Evolutionary conservation across 2,797 vertebrate species (phyloP).

Genomic region (Galagoides demidoff): DNA sequence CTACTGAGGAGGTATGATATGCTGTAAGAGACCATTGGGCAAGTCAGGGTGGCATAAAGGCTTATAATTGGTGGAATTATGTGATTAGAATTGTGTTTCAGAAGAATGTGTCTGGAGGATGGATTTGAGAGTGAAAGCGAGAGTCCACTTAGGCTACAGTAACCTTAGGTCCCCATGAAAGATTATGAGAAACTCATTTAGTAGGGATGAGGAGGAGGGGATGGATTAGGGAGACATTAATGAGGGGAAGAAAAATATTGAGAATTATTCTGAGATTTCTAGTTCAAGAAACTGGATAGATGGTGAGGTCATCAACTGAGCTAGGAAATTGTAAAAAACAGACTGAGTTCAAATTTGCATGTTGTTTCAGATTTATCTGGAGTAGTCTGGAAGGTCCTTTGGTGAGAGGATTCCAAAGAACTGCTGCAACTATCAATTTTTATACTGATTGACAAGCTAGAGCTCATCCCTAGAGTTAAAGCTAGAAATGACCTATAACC

Average conservation of each 20-base stretch:
- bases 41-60: background rate
- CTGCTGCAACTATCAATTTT: background rate
- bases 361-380: constrained; percentile 21
- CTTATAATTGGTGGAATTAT: background rate
- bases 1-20: background rate
- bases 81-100: constrained; percentile 23
- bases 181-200: background rate
- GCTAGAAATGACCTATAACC: background rate
- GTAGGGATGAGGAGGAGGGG: background rate
- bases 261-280: constrained; percentile 37
- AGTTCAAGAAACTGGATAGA: constrained; percentile 13
- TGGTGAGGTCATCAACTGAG: background rate
- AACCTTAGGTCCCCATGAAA: background rate
- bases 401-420: background rate
- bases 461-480: constrained; percentile 23
- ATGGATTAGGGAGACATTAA: background rate
- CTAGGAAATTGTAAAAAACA: background rate
- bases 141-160: background rate
- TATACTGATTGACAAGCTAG: background rate
- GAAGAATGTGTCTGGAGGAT: background rate
- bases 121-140: background rate
- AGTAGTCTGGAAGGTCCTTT: background rate
- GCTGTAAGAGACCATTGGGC: background rate
- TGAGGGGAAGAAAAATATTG: background rate
- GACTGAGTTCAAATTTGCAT: background rate